These are phyloP conservation scores for Pangasius djambal DNA, from an alignment of 2,797 vertebrate species.

Conservation along the genomic window DNA sequence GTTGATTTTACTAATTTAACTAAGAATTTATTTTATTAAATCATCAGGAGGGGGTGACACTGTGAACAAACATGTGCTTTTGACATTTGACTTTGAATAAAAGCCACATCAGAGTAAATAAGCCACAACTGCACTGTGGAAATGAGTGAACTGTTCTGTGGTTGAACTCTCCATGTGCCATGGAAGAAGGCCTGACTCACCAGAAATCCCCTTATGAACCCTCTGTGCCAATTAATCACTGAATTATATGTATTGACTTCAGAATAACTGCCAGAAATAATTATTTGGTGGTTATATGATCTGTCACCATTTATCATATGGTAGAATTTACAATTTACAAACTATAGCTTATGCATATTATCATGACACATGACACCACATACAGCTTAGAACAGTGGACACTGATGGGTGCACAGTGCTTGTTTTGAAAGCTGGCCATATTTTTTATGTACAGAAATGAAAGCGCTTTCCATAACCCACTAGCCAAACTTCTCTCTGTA, in stretches of 20 bases:
- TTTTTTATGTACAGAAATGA: not conserved
- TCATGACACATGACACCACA: not conserved
- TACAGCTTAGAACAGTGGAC: not conserved
- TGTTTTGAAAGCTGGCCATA: conserved; percentile 1
- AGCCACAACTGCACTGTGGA: not conserved
- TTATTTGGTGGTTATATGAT: not conserved
- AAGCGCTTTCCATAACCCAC: not conserved
- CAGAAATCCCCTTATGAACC: conserved; percentile 16
- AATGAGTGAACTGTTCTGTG: not conserved
- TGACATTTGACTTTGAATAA: conserved; percentile 16
- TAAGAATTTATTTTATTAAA: not conserved
- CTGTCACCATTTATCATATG: not conserved
- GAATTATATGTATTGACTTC: not conserved
- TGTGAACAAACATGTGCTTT: not conserved
- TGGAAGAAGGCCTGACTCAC: not conserved
- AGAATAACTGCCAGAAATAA: not conserved
- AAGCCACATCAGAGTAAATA: not conserved
- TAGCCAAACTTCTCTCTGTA: not conserved
- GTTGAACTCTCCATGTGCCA: not conserved
- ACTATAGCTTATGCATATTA: not conserved
- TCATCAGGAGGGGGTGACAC: not conserved
- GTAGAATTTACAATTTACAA: not conserved
- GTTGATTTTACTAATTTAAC: not conserved
- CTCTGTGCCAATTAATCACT: not conserved
- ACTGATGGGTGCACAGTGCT: not conserved